Evolutionary conservation across 1,140 invertebrate genomes (phyloP), one percentile per base, ranked within the genome.

Genomic region (Aphelinus certus): DNA sequence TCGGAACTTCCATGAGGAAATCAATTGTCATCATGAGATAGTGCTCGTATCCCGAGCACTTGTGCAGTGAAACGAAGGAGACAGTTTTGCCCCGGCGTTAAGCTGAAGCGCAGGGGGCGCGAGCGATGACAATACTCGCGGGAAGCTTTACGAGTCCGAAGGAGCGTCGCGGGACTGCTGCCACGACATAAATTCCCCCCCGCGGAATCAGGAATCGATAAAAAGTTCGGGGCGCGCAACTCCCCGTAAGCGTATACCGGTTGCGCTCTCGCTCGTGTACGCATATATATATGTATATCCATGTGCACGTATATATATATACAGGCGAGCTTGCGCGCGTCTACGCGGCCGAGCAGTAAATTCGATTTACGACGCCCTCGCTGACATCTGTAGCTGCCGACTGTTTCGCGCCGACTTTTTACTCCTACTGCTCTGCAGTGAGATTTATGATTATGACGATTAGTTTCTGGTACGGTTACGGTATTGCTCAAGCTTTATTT

Each of bases 401-500:
- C 43, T 9, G 7, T 69, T 60, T 57, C 56, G 43, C 46, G 53
- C 58, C 51, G 5, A n/a, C 45, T 69, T 75, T 53, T 48, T 60
- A 49, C 57, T 69, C 10, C 45, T 26, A 3, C 26, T 61, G 42
- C 60, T 2, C 43, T 55, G 0, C 42, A 7, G 5, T 2, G 60
- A 75, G 73, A 75, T 75, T 75, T 75, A 75, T 71, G 46, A 75
- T 66, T 75, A 71, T 75, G 49, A 75, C 68, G 67, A 75, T 75
- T 66, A 75, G 62, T 75, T 71, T 75, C 60, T 66, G 64, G 46
- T 55, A 51, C 45, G 7, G 64, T 73, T 55, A 68, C n/a, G 45
- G 55, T 62, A 61, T 61, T 67, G 63, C 51, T 43, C n/a, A 43
- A n/a, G 10, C 48, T 56, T 67, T 67, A 67, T 56, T 55, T 46